phyloP scores from a whole-genome alignment of 2,113 vertebrate species.

The Perccottus glenii region DNA sequence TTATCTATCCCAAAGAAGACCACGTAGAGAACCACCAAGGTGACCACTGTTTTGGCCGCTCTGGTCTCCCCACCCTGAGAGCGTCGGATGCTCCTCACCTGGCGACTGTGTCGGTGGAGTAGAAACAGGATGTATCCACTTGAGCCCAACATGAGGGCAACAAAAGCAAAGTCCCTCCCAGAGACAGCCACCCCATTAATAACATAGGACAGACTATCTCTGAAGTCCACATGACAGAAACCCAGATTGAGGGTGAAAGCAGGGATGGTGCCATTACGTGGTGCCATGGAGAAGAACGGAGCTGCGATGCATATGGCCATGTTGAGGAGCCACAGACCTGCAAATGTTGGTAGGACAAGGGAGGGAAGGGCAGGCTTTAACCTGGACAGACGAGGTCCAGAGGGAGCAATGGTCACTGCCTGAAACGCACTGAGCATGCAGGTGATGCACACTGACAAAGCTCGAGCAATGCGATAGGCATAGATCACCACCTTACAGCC shows the following conservation, averaged over 20 bases:
- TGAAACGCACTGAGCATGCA: slow-evolving; percentile 83
- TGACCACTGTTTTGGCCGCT: slow-evolving; percentile 79
- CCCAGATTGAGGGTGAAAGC: slow-evolving; percentile 81
- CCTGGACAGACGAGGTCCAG: slow-evolving; percentile 48
- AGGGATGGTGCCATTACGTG: slow-evolving; percentile 75
- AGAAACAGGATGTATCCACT: slow-evolving; percentile 77
- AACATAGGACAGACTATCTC: slow-evolving; percentile 77
- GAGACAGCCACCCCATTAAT: slow-evolving; percentile 77
- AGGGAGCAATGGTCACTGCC: slow-evolving; percentile 69
- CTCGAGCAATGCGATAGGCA: slow-evolving; percentile 75
- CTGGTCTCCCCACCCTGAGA: slow-evolving; percentile 70
- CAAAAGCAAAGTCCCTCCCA: slow-evolving; percentile 77
- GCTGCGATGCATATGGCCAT: slow-evolving; percentile 78
- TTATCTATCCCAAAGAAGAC: slow-evolving; percentile 84
- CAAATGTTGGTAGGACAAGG: slow-evolving; percentile 72
- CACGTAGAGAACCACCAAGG: slow-evolving; percentile 78
- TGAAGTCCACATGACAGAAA: slow-evolving; percentile 81
- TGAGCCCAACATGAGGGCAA: slow-evolving; percentile 78
- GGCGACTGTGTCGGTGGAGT: slow-evolving; percentile 73
- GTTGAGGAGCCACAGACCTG: slow-evolving; percentile 78
- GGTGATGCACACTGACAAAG: slow-evolving; percentile 81
- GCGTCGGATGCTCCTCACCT: slow-evolving; percentile 65
- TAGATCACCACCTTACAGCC: slow-evolving; percentile 83
- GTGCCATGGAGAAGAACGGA: slow-evolving; percentile 78
- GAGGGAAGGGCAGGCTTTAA: slow-evolving; percentile 69